Percentiles rank a stretch among this genome's conserved stretches.
phyloP scores from a whole-genome alignment of 2,113 vertebrate species.

The Chunga burmeisteri region DNA sequence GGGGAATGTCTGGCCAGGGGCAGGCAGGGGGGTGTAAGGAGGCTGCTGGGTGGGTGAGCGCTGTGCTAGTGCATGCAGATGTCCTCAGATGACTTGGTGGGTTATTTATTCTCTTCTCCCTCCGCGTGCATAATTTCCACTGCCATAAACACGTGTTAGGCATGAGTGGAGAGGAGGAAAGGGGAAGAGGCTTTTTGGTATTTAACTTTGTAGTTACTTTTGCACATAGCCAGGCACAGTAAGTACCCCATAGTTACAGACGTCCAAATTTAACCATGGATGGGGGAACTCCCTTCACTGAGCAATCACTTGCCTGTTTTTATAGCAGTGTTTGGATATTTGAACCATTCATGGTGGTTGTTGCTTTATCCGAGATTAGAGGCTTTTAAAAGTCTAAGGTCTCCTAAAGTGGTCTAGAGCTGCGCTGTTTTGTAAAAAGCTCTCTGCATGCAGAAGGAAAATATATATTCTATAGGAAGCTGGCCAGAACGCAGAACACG shows the following conservation, averaged over 20 bases:
- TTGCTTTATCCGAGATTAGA: conserved; percentile 16
- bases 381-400: not conserved
- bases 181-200: not conserved
- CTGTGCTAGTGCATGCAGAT: not conserved
- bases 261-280: not conserved
- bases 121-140: not conserved
- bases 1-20: rapidly evolving
- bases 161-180: not conserved
- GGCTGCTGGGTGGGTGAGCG: not conserved
- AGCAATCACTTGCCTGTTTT: not conserved
- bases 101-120: conserved; percentile 32
- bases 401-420: not conserved
- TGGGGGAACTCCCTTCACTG: conserved; percentile 4
- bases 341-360: not conserved
- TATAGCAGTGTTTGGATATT: not conserved
- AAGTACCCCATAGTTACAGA: not conserved
- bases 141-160: not conserved
- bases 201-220: not conserved
- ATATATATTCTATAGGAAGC: not conserved
- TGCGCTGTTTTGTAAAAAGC: not conserved
- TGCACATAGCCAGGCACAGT: not conserved
- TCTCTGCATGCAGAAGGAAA: not conserved
- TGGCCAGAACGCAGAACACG: not conserved
- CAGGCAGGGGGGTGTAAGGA: not conserved
- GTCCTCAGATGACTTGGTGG: conserved; percentile 14